Base-by-base conservation (phyloP, 2,797 vertebrate species). In the Bothrops alternatus region DNA sequence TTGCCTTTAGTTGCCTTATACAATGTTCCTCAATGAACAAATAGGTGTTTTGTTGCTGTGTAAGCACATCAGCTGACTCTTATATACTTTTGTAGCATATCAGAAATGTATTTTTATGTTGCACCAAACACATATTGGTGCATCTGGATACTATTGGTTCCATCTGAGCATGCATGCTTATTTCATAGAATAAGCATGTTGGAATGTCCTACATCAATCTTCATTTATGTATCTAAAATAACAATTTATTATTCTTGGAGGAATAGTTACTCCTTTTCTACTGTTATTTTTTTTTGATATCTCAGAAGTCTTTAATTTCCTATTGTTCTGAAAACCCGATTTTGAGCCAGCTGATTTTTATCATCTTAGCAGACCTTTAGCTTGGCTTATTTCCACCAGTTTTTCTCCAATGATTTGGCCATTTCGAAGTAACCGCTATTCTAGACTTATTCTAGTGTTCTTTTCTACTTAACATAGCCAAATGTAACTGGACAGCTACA, bases 241-340 rank as follows among this genome's bases (percentile, higher is more conserved):
- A 86, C 58, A 16, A 63, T 86, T 37, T 47, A 61, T 86, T 91
- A 47, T 86, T 60, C 90, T 86, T 91, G 58, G 47, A 91, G 82
- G 61, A 37, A 28, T 32, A 55, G 47, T 57, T 50, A n/a, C 57
- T 63, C 86, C 61, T 86, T 60, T 91, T 28, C 53, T 91, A 50
- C 61, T 91, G 14, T 32, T 53, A 37, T 25, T 86, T 32, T 32
- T 32, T 47, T 63, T 63, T 86, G 58, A 91, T 91, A 85, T 25
- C 86, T 20, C 28, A 53, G 78, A 86, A 91, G 25, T 86, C 47
- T 47, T 86, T 63, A 53, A 63, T 91, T 91, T 63, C 47, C 47
- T 50, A 86, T 32, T 61, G 69, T 25, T 58, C 47, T 63, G n/a
- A 60, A 53, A n/a, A 86, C 47, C 61, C 63, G 28, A 63, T 32